Conservation (phyloP, 2,888 invertebrate genomes). For the Geophilus truncorum region DNA sequence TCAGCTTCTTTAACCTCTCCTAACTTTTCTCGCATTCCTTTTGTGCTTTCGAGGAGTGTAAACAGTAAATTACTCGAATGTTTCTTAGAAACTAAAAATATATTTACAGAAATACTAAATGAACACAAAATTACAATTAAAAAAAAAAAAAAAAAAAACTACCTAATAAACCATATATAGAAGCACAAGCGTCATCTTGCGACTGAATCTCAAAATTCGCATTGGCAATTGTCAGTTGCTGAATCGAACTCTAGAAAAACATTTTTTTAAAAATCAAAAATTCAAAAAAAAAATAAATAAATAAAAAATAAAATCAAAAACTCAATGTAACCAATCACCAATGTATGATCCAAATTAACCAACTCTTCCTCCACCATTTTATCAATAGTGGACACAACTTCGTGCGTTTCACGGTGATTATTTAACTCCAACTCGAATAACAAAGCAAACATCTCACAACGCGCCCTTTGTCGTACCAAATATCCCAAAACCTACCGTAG, state of each 20-base stretch:
- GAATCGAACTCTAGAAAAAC: neutral
- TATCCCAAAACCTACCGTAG: neutral
- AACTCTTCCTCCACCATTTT: neutral
- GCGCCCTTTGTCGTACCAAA: neutral
- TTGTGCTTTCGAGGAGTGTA: neutral
- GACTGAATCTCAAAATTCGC: neutral
- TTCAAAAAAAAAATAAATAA: neutral
- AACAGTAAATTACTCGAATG: neutral
- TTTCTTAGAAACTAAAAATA: neutral
- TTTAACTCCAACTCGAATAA: neutral
- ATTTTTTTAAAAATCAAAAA: neutral
- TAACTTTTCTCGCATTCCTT: neutral
- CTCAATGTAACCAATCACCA: too few relatives aligned
- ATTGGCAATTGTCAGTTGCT: neutral
- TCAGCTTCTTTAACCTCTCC: neutral
- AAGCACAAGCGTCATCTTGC: neutral
- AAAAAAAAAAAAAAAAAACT: too few relatives aligned
- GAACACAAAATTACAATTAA: too few relatives aligned
- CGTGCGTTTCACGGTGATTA: neutral
- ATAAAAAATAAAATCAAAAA: neutral
- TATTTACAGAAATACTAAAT: too few relatives aligned
- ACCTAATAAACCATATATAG: neutral
- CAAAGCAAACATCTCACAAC: neutral
- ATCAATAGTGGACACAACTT: neutral
- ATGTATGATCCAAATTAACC: constrained; percentile 53